These are phyloP conservation scores for Acipenser transmontanus DNA, from an alignment of 2,797 vertebrate species.

Conservation along the genomic window DNA sequence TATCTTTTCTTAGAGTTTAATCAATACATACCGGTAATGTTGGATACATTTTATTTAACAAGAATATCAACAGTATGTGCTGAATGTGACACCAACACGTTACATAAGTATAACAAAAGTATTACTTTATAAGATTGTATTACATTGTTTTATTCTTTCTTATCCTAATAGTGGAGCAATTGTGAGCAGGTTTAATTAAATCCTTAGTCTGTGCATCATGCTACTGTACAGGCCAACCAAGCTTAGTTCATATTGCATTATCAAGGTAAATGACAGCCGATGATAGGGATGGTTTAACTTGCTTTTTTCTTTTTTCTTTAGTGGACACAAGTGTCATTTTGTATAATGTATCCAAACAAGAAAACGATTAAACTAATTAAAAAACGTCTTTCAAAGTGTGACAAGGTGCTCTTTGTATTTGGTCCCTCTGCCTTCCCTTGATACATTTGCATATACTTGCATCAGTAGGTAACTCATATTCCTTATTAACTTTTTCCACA, in stretches of 20 bases:
- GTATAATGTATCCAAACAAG: constrained; percentile 64
- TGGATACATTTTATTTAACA: too few species aligned
- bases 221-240: constrained; percentile 8
- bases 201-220: too few species aligned
- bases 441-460: too few species aligned
- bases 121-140: too few species aligned
- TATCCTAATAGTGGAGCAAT: too few species aligned
- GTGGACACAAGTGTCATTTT: constrained; percentile 58
- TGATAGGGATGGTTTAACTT: constrained; percentile 31
- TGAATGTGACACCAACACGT: too few species aligned
- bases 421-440: neutral
- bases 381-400: constrained; percentile 65
- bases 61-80: too few species aligned
- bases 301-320: constrained; percentile 35
- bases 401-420: constrained; percentile 53
- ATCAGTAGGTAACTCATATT: neutral
- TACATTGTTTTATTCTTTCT: too few species aligned
- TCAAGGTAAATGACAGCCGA: constrained; percentile 20
- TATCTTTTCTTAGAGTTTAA: too few species aligned
- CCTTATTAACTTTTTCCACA: neutral
- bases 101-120: too few species aligned
- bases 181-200: too few species aligned
- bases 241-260: constrained; percentile 18
- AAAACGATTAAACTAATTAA: constrained; percentile 70
- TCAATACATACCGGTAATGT: too few species aligned